These are phyloP conservation scores for Dasypogon diadema DNA, from an alignment of 2,888 invertebrate genomes.

Conservation along the genomic window DNA sequence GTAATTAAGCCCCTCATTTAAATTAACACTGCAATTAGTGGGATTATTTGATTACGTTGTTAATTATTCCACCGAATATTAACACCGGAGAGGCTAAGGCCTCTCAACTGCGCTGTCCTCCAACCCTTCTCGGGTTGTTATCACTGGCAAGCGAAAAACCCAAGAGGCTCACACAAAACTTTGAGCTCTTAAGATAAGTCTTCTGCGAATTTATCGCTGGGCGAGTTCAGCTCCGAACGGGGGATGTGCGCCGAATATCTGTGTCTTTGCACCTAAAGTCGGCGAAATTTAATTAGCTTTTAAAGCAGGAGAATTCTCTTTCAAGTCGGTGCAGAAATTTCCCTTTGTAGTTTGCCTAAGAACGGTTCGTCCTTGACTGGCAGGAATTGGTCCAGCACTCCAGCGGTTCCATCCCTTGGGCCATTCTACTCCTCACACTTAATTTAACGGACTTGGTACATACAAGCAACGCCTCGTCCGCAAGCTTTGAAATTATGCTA, in stretches of 20 bases:
- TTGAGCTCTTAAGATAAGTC: constrained; percentile 40
- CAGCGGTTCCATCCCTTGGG: background rate
- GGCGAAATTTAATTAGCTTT: constrained; percentile 42
- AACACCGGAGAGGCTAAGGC: constrained; percentile 44
- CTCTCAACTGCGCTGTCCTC: background rate
- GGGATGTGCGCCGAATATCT: constrained; percentile 36
- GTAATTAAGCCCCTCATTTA: constrained; percentile 58
- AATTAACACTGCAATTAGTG: constrained; percentile 60
- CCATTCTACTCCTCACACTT: constrained; percentile 5
- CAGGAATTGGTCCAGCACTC: background rate
- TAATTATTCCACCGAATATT: constrained; percentile 50
- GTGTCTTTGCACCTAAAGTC: constrained; percentile 22
- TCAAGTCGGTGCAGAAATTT: constrained; percentile 16
- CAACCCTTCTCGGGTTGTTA: constrained; percentile 42
- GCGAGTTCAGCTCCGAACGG: constrained; percentile 5
- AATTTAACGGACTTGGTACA: constrained; percentile 33
- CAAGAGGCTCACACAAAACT: constrained; percentile 30
- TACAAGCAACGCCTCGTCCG: background rate
- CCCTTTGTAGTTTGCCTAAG: constrained; percentile 2
- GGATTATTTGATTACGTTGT: constrained; percentile 61
- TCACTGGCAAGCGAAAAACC: constrained; percentile 36
- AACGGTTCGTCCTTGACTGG: background rate
- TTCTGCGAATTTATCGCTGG: constrained; percentile 40
- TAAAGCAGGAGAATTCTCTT: constrained; percentile 42
- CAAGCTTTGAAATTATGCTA: constrained; percentile 36